Evolutionary conservation across 2,888 invertebrate species (phyloP).

Genomic region (Tetrapedia diversipes): DNA sequence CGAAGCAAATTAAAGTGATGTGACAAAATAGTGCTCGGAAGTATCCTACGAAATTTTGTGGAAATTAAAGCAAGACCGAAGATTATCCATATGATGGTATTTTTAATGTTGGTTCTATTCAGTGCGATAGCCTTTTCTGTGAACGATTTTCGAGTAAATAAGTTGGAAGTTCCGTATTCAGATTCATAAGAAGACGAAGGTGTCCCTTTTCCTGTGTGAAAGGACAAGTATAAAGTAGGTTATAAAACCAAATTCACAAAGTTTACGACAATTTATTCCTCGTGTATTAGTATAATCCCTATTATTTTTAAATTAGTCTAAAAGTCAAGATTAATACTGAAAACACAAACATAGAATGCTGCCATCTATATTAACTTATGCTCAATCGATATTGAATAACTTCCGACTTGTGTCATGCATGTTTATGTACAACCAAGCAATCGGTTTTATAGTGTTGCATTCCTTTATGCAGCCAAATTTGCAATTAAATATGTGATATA

Average conservation of each 20-base stretch:
- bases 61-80: not conserved
- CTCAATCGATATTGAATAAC: no score
- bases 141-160: not conserved
- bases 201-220: not conserved
- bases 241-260: not conserved
- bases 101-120: not conserved
- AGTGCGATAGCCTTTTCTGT: not conserved
- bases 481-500: no score
- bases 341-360: no score
- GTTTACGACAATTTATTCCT: not conserved
- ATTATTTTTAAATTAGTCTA: not conserved
- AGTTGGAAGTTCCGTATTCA: not conserved
- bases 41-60: not conserved
- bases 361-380: no score
- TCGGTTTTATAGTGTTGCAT: no score
- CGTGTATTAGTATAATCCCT: no score
- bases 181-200: not conserved
- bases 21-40: not conserved
- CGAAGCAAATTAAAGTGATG: not conserved
- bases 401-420: no score
- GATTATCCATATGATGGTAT: not conserved
- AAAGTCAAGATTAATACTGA: no score
- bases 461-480: no score
- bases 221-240: constrained; percentile 11
- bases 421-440: no score